Evolutionary conservation across 1,140 invertebrate species (phyloP).

Genomic region (Drosophila equinoxialis): DNA sequence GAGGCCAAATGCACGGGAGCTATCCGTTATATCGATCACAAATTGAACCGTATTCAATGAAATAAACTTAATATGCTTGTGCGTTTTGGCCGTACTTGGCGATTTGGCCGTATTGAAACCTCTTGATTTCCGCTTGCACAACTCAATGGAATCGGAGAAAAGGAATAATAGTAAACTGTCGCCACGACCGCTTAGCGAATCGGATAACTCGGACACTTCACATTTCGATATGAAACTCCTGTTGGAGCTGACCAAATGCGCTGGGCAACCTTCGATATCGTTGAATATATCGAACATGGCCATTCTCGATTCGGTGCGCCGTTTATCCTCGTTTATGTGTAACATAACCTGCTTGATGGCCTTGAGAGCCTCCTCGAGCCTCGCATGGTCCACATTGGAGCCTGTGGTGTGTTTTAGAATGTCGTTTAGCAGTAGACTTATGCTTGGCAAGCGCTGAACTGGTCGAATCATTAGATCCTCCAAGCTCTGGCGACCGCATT

Average conservation of each 20-base stretch:
- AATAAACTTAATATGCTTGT: slow-evolving; percentile 95
- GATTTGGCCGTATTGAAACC: slow-evolving; percentile 88
- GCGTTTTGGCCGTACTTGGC: slow-evolving; percentile 89
- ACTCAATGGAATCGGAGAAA: slow-evolving; percentile 96
- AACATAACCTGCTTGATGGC: slow-evolving; percentile 96
- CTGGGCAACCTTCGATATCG: slow-evolving; percentile 98
- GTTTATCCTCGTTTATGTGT: slow-evolving; percentile 98
- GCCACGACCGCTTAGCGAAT: slow-evolving; percentile 92
- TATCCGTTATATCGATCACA: slow-evolving; percentile 93
- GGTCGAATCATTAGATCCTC: slow-evolving; percentile 97
- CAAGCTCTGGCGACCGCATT: slow-evolving; percentile 97
- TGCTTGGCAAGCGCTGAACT: slow-evolving; percentile 97
- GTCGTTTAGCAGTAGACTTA: slow-evolving; percentile 96
- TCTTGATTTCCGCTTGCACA: slow-evolving; percentile 94
- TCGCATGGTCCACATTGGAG: slow-evolving; percentile 92
- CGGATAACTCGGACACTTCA: slow-evolving; percentile 94
- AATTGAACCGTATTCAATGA: slow-evolving; percentile 93
- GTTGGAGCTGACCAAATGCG: slow-evolving; percentile 95
- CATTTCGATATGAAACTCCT: slow-evolving; percentile 93
- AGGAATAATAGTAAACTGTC: slow-evolving; percentile 95
- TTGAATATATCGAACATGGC: slow-evolving; percentile 99
- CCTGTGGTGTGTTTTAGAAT: slow-evolving; percentile 95
- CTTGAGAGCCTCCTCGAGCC: slow-evolving; percentile 92
- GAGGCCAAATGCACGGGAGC: slow-evolving; percentile 94
- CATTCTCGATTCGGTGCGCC: slow-evolving; percentile 96